These are phyloP conservation scores for Pachliopta kotzebuea DNA, from an alignment of 2,888 invertebrate species.

Conservation along the genomic window DNA sequence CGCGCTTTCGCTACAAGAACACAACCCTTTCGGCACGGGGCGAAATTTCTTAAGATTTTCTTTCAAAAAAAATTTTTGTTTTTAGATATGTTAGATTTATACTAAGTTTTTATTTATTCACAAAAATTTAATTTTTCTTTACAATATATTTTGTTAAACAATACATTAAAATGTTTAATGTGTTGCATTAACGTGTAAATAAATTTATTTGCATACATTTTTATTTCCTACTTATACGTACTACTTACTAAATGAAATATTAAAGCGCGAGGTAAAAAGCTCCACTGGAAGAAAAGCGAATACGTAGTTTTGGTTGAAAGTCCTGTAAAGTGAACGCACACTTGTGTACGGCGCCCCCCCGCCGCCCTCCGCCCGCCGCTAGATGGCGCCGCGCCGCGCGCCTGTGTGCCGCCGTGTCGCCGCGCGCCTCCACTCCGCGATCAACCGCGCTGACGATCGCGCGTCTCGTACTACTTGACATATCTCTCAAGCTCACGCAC, in stretches of 20 bases:
- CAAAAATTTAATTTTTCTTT: background rate
- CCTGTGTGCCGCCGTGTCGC: slow-evolving; percentile 65
- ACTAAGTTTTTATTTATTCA: background rate
- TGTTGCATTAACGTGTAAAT: background rate
- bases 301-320: slow-evolving; percentile 22
- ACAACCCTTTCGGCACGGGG: slow-evolving; percentile 52
- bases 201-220: background rate
- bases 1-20: slow-evolving; percentile 53
- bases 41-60: background rate
- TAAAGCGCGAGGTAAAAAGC: background rate
- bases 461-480: slow-evolving; percentile 61
- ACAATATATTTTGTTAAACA: background rate
- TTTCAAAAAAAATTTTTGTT: no score
- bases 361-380: slow-evolving; percentile 60
- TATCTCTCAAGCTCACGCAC: slow-evolving; percentile 58
- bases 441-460: slow-evolving; percentile 73
- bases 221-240: background rate
- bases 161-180: background rate
- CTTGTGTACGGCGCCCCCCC: slow-evolving; percentile 11
- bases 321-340: slow-evolving; percentile 24
- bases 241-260: no score
- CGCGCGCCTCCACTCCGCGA: slow-evolving; percentile 74
- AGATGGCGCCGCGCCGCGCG: slow-evolving; percentile 63
- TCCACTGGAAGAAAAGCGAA: slow-evolving; percentile 17
- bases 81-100: no score